phyloP scores from a whole-genome alignment of 2,888 invertebrate species.

The Standfussiana lucernea region DNA sequence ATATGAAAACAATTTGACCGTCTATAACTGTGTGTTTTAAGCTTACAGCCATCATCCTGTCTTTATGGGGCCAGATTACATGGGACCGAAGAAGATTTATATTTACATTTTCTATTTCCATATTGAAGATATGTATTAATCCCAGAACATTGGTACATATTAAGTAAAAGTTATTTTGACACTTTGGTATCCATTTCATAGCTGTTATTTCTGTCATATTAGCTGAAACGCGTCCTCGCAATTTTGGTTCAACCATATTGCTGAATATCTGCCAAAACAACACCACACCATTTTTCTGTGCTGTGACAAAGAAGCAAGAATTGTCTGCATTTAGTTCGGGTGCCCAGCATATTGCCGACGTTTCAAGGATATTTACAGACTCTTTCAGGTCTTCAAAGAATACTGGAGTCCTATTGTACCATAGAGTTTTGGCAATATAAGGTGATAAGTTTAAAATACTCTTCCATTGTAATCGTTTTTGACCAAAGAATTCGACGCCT shows the following conservation, averaged over 20 bases:
- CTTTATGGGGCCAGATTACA: constrained; percentile 79
- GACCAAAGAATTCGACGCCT: constrained; percentile 77
- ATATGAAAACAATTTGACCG: constrained; percentile 76
- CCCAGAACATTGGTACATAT: constrained; percentile 78
- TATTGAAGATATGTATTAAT: constrained; percentile 74
- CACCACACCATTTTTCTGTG: constrained; percentile 80
- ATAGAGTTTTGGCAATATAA: constrained; percentile 67
- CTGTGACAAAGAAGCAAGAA: constrained; percentile 80
- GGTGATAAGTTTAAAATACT: constrained; percentile 76
- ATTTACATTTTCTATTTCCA: constrained; percentile 65
- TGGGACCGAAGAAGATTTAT: constrained; percentile 66
- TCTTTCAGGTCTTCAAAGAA: constrained; percentile 74
- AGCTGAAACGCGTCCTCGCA: constrained; percentile 67
- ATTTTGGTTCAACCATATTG: constrained; percentile 55
- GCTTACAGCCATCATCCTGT: constrained; percentile 78
- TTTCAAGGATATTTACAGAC: constrained; percentile 73
- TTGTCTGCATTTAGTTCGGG: constrained; percentile 69
- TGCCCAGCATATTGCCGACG: constrained; percentile 81
- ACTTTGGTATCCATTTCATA: constrained; percentile 77
- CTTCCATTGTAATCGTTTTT: constrained; percentile 71
- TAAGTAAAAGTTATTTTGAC: constrained; percentile 70
- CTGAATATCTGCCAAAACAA: constrained; percentile 79
- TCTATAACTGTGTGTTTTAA: constrained; percentile 70
- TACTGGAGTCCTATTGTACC: constrained; percentile 56
- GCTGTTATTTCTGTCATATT: constrained; percentile 73